Evolutionary conservation across 2,113 vertebrate species (phyloP), one percentile per base, ranked within the genome.

Genomic region (Arenaria interpres): DNA sequence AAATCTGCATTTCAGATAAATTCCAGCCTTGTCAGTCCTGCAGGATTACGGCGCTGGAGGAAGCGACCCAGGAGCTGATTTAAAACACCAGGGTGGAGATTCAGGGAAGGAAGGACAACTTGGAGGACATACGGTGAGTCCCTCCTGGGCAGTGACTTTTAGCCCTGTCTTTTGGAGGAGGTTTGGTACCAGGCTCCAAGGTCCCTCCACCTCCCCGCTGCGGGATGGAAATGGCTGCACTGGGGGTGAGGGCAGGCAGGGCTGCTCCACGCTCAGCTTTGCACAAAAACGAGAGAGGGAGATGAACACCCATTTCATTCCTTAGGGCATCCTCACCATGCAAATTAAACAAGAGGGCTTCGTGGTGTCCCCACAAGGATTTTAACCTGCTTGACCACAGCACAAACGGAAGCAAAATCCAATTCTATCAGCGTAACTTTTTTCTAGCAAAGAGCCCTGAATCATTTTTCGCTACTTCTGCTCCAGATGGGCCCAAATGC

Each of bases 1-100:
- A 43, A 23, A 82, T 79, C 88, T 94, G 95, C 93, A 90, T 97
- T 97, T 95, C 88, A 94, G 82, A 80, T 85, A 48, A 69, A 74
- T 85, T 80, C 88, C 78, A 90, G 81, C 54, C 75, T n/a, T 83
- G 78, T 76, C 93, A 85, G 51, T 69, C 75, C 90, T 88, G 90
- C 85, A 93, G 88, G 85, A 88, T 93, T 77, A 77, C 63, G 80
- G 64, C 3, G 4, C 67, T 30, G 62, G 72, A 94, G 88, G n/a
- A 10, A n/a, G 85, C 0, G 1, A 69, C 41, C 72, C 23, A 9
- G 1, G 27, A 79, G 74, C 62, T 85, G 63, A 50, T 81, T 39
- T 62, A n/a, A 77, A 92, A 75, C 73, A 48, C 15, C 60, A 33
- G 16, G n/a, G 30, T 50, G 62, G 68, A 71, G 67, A 85, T 13